Conservation (phyloP, 2,113 vertebrate genomes). For the Desmodus rotundus region DNA sequence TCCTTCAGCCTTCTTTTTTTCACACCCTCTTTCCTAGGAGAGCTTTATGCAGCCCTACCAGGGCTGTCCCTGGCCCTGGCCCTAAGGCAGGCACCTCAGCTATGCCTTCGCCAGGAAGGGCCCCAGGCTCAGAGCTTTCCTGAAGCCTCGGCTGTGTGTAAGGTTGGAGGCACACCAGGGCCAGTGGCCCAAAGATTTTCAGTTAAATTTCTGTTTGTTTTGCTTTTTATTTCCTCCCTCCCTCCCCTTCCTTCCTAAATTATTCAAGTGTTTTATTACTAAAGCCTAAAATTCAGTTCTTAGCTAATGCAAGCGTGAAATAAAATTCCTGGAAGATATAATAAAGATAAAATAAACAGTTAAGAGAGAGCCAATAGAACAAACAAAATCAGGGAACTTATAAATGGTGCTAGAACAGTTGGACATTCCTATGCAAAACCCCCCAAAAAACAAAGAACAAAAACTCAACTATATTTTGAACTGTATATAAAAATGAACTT, state of each 20-base stretch:
- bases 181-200: background rate
- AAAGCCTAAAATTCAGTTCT: background rate
- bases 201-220: background rate
- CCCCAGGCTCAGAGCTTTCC: background rate
- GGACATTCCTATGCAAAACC: background rate
- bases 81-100: background rate
- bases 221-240: background rate
- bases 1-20: background rate
- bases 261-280: background rate
- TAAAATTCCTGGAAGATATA: slow-evolving; percentile 18
- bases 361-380: background rate
- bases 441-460: too few species aligned
- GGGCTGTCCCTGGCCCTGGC: background rate
- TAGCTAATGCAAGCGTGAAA: background rate
- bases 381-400: background rate
- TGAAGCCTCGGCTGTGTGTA: background rate
- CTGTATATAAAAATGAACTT: background rate
- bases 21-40: background rate
- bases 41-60: background rate
- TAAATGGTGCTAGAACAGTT: background rate
- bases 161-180: background rate
- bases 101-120: background rate
- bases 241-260: background rate
- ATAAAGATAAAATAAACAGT: background rate
- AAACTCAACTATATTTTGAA: background rate